Conservation (phyloP, 2,888 invertebrate genomes). For the Disparrhopalites patrizii region DNA sequence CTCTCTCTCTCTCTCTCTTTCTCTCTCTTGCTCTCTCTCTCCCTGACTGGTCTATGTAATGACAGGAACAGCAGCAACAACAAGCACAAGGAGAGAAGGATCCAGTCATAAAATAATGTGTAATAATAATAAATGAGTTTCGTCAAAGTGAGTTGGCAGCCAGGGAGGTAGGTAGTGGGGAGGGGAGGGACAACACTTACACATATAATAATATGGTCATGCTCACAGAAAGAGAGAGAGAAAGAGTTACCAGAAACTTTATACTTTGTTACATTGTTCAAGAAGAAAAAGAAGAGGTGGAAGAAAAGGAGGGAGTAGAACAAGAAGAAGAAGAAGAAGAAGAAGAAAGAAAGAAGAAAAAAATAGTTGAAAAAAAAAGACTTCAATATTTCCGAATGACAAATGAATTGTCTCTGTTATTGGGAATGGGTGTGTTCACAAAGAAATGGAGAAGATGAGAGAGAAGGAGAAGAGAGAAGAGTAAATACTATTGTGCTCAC, state of each 20-base stretch:
- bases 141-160: slow-evolving; percentile 21
- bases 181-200: no score
- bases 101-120: slow-evolving; percentile 28
- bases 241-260: background rate
- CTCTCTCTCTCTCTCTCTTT: background rate
- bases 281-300: background rate
- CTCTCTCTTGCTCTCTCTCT: background rate
- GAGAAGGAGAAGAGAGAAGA: background rate
- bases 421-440: slow-evolving; percentile 35
- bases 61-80: no score
- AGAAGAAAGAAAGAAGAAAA: no score
- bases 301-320: slow-evolving; percentile 1
- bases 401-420: slow-evolving; percentile 40
- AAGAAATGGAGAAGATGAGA: background rate
- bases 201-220: no score
- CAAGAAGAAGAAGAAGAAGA: no score
- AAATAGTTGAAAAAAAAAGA: slow-evolving; percentile 26
- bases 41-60: slow-evolving; percentile 7
- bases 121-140: slow-evolving; percentile 31
- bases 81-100: no score
- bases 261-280: background rate
- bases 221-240: no score
- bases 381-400: slow-evolving; percentile 39
- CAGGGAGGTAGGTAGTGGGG: background rate
- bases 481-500: no score